Base-by-base conservation (phyloP, 2,888 invertebrate genomes). In the Nysson spinosus region DNA sequence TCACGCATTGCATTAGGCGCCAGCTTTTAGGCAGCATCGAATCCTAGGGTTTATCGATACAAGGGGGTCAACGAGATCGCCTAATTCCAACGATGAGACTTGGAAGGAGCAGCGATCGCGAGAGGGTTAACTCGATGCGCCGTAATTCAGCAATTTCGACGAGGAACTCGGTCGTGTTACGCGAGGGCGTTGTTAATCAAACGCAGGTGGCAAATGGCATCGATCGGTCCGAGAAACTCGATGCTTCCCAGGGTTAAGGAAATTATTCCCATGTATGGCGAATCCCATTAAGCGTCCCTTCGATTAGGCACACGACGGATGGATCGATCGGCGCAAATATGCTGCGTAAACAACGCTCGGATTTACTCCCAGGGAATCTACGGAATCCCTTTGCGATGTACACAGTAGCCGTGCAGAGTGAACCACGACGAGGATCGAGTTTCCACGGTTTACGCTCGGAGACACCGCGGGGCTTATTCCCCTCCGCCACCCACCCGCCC, bases 201-300 rank as follows among this genome's bases (percentile, higher is more conserved):
- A 75, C 69, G 76, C 75, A 72, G 69, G 75, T 72, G 75, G 75
- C 69, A 69, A 75, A 72, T 75, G 76, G 76, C 72, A 72, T 75
- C 69, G 75, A 75, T 75, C 69, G 76, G 35, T n/a, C n/a, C n/a
- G n/a, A 61, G 50, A 40, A 51, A 22, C 52, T 30, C 58, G 58
- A 60, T 74, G n/a, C n/a, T n/a, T 66, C 77, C 57, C 63, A 50
- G 60, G 56, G n/a, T 60, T 66, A 66, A 75, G 75, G 75, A 76
- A 76, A 77, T 75, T 76, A 77, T 77, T 72, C 77, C 75, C 75
- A 71, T 71, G 74, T 77, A 68, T 46, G 61, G 77, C 68, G 68
- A 75, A 75, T 77, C 73, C 75, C 68, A 73, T 70, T 73, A 77
- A 71, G 63, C 70, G 56, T 68, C 74, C 77, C 70, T 74, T 72